Evolutionary conservation across 1,140 invertebrate genomes (phyloP).

Genomic region (Helicoverpa armigera): DNA sequence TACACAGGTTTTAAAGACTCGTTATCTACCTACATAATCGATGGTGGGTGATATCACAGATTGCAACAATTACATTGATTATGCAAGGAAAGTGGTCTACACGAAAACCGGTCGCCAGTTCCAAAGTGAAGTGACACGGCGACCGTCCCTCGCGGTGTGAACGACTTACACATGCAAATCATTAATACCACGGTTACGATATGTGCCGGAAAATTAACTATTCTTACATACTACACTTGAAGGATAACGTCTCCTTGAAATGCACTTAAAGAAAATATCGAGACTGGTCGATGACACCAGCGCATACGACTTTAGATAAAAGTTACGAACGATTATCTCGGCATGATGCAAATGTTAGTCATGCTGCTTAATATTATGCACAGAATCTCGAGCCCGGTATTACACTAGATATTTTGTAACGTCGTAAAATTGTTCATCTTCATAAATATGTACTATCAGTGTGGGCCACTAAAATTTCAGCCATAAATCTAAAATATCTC

Average conservation of each 20-base stretch:
- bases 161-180: constrained; percentile 57
- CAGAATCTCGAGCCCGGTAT: not conserved
- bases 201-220: constrained; percentile 40
- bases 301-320: not conserved
- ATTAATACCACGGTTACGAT: constrained; percentile 39
- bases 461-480: constrained; percentile 9
- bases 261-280: not conserved
- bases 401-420: constrained; percentile 7
- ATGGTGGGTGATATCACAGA: constrained; percentile 15
- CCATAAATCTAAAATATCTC: constrained; percentile 5
- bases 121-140: constrained; percentile 34
- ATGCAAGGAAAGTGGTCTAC: constrained; percentile 59
- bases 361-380: not conserved
- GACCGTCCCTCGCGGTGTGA: constrained; percentile 35
- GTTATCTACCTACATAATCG: not conserved
- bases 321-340: not conserved
- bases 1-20: not conserved
- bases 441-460: constrained; percentile 10
- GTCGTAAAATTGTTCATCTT: constrained; percentile 11
- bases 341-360: not conserved
- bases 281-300: constrained; percentile 13
- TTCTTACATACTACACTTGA: constrained; percentile 2
- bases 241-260: constrained; percentile 19
- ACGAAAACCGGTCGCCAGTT: constrained; percentile 55
- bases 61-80: constrained; percentile 58